These are phyloP conservation scores for Merops nubicus DNA, from an alignment of 2,113 vertebrate genomes.

Conservation along the genomic window DNA sequence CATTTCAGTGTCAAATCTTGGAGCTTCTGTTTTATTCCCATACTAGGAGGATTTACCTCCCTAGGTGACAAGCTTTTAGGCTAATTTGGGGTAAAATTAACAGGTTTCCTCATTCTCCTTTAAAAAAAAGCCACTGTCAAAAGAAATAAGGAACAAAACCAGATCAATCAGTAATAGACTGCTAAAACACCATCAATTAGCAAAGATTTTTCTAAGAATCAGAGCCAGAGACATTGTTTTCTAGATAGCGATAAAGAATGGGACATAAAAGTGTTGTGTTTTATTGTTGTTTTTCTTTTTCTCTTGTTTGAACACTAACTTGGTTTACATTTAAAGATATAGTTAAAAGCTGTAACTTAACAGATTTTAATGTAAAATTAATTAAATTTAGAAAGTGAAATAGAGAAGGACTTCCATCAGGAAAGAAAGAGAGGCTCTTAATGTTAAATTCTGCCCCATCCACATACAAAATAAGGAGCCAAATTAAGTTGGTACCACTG, in stretches of 20 bases:
- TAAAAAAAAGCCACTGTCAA: neutral
- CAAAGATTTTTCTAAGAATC: neutral
- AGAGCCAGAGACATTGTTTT: neutral
- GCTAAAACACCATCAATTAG: neutral
- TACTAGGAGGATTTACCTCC: neutral
- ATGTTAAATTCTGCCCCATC: neutral
- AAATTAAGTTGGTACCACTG: neutral
- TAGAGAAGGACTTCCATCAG: neutral
- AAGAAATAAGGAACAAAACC: neutral
- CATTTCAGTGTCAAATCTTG: neutral
- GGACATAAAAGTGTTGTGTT: neutral
- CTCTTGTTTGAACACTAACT: neutral
- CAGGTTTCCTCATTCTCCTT: neutral
- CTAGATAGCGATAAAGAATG: neutral
- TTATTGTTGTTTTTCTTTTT: rapidly evolving
- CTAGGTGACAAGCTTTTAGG: neutral
- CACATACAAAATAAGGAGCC: neutral
- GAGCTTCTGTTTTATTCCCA: neutral
- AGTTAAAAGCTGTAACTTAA: neutral
- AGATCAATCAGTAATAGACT: neutral
- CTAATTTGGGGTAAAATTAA: neutral
- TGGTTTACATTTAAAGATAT: neutral
- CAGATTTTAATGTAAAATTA: neutral
- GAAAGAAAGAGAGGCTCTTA: neutral
- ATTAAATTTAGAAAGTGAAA: neutral